phyloP scores from a whole-genome alignment of 2,888 invertebrate genomes.

The Timema cristinae region DNA sequence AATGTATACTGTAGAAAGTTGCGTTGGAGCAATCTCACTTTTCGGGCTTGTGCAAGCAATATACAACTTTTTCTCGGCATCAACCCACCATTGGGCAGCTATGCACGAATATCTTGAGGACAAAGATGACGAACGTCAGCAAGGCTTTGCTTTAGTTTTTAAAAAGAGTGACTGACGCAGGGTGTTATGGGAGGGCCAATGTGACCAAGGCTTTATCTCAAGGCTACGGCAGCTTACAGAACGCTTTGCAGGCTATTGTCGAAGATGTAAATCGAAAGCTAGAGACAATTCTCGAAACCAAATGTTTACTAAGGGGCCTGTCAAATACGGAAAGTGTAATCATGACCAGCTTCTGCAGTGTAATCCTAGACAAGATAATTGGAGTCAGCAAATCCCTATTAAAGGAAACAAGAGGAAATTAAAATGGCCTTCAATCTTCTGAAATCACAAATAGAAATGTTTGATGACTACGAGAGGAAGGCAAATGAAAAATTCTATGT shows the following conservation, averaged over 20 bases:
- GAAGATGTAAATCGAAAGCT: not conserved
- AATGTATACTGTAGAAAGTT: not conserved
- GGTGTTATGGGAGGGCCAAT: not conserved
- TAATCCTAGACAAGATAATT: not conserved
- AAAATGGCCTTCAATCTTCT: not conserved
- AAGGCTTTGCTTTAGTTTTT: not conserved
- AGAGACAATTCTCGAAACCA: not conserved
- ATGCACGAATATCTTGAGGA: no score
- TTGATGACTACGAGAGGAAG: not conserved
- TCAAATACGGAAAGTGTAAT: not conserved
- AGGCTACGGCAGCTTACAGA: not conserved
- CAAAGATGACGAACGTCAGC: no score
- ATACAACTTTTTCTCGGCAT: not conserved
- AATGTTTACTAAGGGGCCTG: not conserved
- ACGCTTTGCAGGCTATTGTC: conserved; percentile 1
- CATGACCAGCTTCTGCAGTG: no score
- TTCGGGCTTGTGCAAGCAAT: not conserved
- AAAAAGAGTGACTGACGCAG: not conserved
- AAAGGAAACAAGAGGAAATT: not conserved
- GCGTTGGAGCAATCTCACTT: not conserved
- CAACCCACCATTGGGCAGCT: no score
- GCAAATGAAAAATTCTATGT: not conserved
- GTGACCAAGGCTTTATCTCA: not conserved
- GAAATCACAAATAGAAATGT: not conserved
- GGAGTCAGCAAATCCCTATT: not conserved